Evolutionary conservation across 2,888 invertebrate species (phyloP), one percentile per base, ranked within the genome.

Genomic region (Phalera bucephala): DNA sequence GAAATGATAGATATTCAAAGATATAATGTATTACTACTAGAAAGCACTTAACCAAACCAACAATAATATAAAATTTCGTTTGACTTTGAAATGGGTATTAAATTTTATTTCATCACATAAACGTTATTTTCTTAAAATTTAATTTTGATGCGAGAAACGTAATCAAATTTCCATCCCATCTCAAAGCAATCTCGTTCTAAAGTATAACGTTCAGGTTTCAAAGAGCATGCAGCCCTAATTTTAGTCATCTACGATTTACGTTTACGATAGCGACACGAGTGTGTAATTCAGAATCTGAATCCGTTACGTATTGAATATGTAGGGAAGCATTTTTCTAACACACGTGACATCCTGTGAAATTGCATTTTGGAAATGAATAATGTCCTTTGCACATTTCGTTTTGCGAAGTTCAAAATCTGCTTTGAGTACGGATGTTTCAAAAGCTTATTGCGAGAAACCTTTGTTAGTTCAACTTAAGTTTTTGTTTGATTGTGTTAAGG

Each of bases 321-420:
- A 64, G 66, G 49, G 69, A 41, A 63, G 69, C 77, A 80, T 81
- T 80, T 84, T 74, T 82, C 78, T 74, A 73, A 73, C 72, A 74
- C 71, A 70, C 74, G 77, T 80, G 80, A 83, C 81, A 70, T 76
- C 73, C 73, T 68, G 70, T 62, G 71, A 78, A 79, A 85, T 84
- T 82, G 78, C 73, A 73, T 75, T 54, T 72, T 52, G 63, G 58
- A 66, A 68, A 65, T 57, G 64, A 67, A 66, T 66, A 62, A 64
- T 57, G 60, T 47, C 44, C 43, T 49, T 40, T 47, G 34, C 49
- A 39, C 44, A 56, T 49, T 51, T 46, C 39, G 49, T 37, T 51
- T 32, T 43, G 41, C 45, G 42, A 45, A 57, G 50, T 55, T 58
- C 48, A 54, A 67, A 61, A 59, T 63, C 52, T 58, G 54, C 52